These are phyloP conservation scores for Apis florea DNA, from an alignment of 1,140 invertebrate species.

Conservation along the genomic window DNA sequence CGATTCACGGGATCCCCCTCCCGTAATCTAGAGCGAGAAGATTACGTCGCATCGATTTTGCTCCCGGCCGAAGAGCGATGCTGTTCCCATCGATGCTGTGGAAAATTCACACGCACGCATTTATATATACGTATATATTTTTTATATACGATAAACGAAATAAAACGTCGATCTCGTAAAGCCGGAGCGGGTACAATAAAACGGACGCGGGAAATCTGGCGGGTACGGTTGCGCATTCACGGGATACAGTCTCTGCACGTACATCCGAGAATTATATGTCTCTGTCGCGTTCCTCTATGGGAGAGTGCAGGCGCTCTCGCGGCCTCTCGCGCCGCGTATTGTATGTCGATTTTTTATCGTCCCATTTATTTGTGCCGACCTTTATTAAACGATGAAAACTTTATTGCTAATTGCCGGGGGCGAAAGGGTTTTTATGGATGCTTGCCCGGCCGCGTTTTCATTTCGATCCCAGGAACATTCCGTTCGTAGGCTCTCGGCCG, in stretches of 20 bases:
- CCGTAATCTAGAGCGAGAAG: slow-evolving; percentile 11
- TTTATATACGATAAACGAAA: slow-evolving; percentile 64
- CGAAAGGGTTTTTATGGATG: slow-evolving; percentile 76
- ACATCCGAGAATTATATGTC: slow-evolving; percentile 58
- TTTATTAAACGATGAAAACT: slow-evolving; percentile 79
- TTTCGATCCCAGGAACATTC: slow-evolving; percentile 69
- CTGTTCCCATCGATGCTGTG: slow-evolving; percentile 27
- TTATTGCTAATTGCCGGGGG: slow-evolving; percentile 78
- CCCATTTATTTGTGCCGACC: slow-evolving; percentile 76
- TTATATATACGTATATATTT: slow-evolving; percentile 12
- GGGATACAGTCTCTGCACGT: slow-evolving; percentile 56
- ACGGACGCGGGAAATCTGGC: slow-evolving; percentile 64
- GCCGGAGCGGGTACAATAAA: slow-evolving; percentile 56
- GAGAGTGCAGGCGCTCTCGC: slow-evolving; percentile 35
- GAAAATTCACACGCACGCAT: not conserved
- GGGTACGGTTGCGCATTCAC: slow-evolving; percentile 43
- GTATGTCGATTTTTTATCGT: slow-evolving; percentile 76
- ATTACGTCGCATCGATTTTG: slow-evolving; percentile 42
- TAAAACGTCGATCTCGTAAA: slow-evolving; percentile 68
- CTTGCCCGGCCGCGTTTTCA: slow-evolving; percentile 72
- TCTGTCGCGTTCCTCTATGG: slow-evolving; percentile 37
- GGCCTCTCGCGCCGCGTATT: slow-evolving; percentile 65
- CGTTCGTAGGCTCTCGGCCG: slow-evolving; percentile 30
- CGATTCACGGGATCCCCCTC: not conserved
- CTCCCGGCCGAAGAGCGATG: slow-evolving; percentile 13